phyloP scores from a whole-genome alignment of 2,113 vertebrate genomes.

The Coturnix japonica region DNA sequence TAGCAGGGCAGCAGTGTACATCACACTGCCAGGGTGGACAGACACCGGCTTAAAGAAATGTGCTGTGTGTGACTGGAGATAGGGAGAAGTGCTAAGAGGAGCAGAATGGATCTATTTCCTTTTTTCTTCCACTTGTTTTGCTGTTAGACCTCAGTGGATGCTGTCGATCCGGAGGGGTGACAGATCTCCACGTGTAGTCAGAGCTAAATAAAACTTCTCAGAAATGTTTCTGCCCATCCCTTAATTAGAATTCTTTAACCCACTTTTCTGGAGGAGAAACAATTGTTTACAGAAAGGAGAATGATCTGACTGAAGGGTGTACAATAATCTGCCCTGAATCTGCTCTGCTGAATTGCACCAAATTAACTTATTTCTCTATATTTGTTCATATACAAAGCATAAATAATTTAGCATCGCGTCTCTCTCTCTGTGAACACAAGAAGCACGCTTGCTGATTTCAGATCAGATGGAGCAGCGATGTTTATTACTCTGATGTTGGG shows the following conservation, averaged over 20 bases:
- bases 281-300: slow-evolving; percentile 1
- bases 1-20: neutral
- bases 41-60: neutral
- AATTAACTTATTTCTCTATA: slow-evolving; percentile 51
- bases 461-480: slow-evolving; percentile 53
- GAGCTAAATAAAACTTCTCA: neutral
- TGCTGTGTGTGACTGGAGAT: rapidly evolving
- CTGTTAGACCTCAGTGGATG: rapidly evolving
- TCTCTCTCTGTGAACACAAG: slow-evolving; percentile 32
- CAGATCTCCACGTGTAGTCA: neutral
- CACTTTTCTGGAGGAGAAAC: slow-evolving; percentile 5
- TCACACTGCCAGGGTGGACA: neutral
- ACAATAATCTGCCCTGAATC: slow-evolving; percentile 25
- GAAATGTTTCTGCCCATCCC: slow-evolving; percentile 1
- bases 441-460: slow-evolving; percentile 29
- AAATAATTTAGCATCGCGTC: slow-evolving; percentile 63
- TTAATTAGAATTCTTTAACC: slow-evolving; percentile 3
- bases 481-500: slow-evolving; percentile 62
- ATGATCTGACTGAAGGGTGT: slow-evolving; percentile 28
- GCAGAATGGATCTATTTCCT: rapidly evolving
- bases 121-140: neutral
- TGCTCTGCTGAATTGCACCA: slow-evolving; percentile 20
- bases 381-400: slow-evolving; percentile 62
- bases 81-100: neutral
- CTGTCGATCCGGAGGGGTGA: rapidly evolving